phyloP scores from a whole-genome alignment of 2,113 vertebrate genomes.

The Lanius ludovicianus region DNA sequence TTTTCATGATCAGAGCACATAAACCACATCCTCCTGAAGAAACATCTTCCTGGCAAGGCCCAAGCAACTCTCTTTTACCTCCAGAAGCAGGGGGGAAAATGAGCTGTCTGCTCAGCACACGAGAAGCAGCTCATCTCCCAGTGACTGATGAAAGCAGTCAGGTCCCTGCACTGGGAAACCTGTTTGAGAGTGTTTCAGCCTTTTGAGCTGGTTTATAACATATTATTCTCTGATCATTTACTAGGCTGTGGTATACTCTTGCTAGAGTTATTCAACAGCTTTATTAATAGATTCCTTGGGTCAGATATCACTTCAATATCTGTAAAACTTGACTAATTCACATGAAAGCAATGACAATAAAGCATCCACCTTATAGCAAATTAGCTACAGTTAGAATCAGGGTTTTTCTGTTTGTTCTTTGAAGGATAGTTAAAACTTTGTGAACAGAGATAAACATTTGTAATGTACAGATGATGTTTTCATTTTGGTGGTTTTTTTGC shows the following conservation, averaged over 20 bases:
- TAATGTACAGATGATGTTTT: not conserved
- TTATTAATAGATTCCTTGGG: constrained; percentile 27
- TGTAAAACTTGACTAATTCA: not conserved
- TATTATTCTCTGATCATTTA: not conserved
- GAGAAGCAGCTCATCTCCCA: not conserved
- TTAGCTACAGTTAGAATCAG: not conserved
- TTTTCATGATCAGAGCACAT: not conserved
- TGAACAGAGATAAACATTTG: not conserved
- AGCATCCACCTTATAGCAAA: not conserved
- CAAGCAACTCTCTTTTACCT: rapidly evolving
- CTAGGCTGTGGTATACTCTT: not conserved
- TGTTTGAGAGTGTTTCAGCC: not conserved
- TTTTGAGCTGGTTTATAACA: not conserved
- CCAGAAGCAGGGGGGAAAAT: not conserved
- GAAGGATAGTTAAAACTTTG: not conserved
- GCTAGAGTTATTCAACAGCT: not conserved
- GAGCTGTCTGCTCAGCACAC: not conserved
- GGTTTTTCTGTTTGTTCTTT: not conserved
- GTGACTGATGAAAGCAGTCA: not conserved
- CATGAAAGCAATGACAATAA: not conserved
- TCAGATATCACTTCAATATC: not conserved
- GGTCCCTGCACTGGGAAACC: not conserved
- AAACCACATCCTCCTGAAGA: not conserved
- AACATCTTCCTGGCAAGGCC: not conserved
- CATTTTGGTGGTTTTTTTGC: not conserved